These are phyloP conservation scores for Calephelis virginiensis DNA, from an alignment of 1,140 invertebrate genomes.

Conservation along the genomic window DNA sequence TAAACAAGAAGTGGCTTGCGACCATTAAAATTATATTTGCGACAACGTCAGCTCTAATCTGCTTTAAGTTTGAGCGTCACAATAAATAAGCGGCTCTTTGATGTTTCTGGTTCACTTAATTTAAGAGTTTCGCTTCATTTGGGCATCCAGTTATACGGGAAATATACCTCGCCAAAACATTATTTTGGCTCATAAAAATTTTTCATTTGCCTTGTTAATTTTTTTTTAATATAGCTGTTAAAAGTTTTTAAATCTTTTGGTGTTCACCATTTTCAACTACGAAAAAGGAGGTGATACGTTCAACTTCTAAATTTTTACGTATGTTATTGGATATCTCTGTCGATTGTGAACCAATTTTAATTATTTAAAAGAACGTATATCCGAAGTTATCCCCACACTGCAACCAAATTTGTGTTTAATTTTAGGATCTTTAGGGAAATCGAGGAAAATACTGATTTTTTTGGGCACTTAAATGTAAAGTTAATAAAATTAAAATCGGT, in stretches of 20 bases:
- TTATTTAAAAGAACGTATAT: too few species aligned
- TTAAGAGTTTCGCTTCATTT: conserved; percentile 56
- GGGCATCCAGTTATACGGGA: conserved; percentile 65
- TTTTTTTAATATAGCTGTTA: conserved; percentile 52
- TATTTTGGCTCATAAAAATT: conserved; percentile 63
- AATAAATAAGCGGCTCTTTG: conserved; percentile 43
- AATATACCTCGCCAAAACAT: conserved; percentile 56
- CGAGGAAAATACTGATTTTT: too few species aligned
- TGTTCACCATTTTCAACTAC: too few species aligned
- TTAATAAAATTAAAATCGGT: too few species aligned
- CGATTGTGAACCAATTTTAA: too few species aligned
- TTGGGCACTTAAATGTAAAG: too few species aligned
- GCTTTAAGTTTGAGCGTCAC: conserved; percentile 30
- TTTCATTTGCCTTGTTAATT: conserved; percentile 50
- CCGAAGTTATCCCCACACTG: too few species aligned
- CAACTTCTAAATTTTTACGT: too few species aligned
- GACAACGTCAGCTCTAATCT: conserved; percentile 63
- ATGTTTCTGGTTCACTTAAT: conserved; percentile 58
- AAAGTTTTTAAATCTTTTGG: conserved; percentile 25
- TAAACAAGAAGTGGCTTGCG: conserved; percentile 38
- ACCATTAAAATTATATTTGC: conserved; percentile 65
- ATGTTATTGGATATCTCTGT: too few species aligned
- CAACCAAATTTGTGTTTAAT: too few species aligned
- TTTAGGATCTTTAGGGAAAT: too few species aligned
- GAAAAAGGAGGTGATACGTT: too few species aligned